Percentiles rank a stretch among this genome's conserved stretches.
These are phyloP conservation scores for Melanchra persicariae DNA, from an alignment of 2,888 invertebrate genomes.

Conservation along the genomic window DNA sequence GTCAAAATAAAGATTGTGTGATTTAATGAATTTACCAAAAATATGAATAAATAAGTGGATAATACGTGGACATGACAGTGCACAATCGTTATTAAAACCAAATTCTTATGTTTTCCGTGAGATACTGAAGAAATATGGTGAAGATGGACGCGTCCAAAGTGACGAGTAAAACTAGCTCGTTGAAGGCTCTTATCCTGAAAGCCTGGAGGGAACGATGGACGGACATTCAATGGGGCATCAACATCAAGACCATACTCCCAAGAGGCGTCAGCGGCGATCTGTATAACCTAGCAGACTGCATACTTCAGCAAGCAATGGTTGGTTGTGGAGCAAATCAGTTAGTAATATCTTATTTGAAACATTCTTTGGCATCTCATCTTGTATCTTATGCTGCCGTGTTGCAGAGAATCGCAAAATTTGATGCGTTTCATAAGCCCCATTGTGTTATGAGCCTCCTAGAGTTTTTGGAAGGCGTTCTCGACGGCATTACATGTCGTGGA, in stretches of 20 bases:
- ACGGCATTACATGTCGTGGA: constrained; percentile 92
- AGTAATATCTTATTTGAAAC: constrained; percentile 97
- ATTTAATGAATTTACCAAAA: constrained; percentile 13
- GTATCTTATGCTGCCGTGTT: constrained; percentile 97
- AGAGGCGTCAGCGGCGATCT: constrained; percentile 98
- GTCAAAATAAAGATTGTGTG: constrained; percentile 16
- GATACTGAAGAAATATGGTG: constrained; percentile 59
- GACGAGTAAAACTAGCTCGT: constrained; percentile 95
- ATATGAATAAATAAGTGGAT: constrained; percentile 24
- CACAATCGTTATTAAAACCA: constrained; percentile 10
- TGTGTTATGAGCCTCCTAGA: constrained; percentile 96
- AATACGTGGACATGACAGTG: constrained; percentile 26
- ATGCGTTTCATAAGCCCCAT: constrained; percentile 96
- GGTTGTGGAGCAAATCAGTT: constrained; percentile 98
- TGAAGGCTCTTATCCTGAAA: constrained; percentile 94
- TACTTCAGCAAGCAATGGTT: constrained; percentile 97
- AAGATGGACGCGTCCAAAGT: constrained; percentile 94
- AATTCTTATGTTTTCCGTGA: constrained; percentile 27
- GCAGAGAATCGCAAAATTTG: constrained; percentile 96
- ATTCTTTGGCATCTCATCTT: constrained; percentile 97
- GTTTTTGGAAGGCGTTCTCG: constrained; percentile 94
- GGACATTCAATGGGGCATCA: constrained; percentile 98
- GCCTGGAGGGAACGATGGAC: constrained; percentile 99
- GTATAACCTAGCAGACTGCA: constrained; percentile 97
- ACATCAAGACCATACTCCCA: constrained; percentile 97